phyloP scores from a whole-genome alignment of 1,140 invertebrate genomes.

The Pantala flavescens region DNA sequence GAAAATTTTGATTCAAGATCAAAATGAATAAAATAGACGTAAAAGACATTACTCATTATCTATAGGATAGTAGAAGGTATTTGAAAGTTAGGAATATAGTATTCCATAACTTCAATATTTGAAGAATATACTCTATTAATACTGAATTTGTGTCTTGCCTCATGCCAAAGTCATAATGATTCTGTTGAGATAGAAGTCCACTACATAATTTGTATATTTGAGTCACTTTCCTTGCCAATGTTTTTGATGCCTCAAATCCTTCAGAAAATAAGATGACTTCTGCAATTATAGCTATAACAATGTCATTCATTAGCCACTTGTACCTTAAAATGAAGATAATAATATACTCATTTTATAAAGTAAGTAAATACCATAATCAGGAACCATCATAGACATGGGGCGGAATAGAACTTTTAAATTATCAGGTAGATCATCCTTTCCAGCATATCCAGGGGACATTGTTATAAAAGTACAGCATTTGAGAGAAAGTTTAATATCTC shows the following conservation, averaged over 20 bases:
- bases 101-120: constrained; percentile 1
- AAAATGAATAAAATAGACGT: no score
- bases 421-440: constrained; percentile 71
- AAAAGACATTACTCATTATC: no score
- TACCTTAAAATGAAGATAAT: not conserved
- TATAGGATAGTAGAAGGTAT: no score
- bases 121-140: not conserved
- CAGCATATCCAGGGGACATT: constrained; percentile 82
- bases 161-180: constrained; percentile 92
- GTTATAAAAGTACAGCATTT: constrained; percentile 86
- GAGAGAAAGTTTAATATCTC: constrained; percentile 72
- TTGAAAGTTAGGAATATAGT: no score
- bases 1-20: no score
- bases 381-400: constrained; percentile 88
- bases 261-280: constrained; percentile 88
- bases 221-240: constrained; percentile 77
- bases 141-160: constrained; percentile 43
- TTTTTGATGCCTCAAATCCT: constrained; percentile 79
- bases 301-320: not conserved
- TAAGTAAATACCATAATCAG: constrained; percentile 58
- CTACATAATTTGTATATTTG: constrained; percentile 87
- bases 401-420: constrained; percentile 78
- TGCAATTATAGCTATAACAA: constrained; percentile 63
- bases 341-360: constrained; percentile 16
- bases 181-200: constrained; percentile 84